Conservation (phyloP, 2,113 vertebrate species). For the Clarias macrocephalus region DNA sequence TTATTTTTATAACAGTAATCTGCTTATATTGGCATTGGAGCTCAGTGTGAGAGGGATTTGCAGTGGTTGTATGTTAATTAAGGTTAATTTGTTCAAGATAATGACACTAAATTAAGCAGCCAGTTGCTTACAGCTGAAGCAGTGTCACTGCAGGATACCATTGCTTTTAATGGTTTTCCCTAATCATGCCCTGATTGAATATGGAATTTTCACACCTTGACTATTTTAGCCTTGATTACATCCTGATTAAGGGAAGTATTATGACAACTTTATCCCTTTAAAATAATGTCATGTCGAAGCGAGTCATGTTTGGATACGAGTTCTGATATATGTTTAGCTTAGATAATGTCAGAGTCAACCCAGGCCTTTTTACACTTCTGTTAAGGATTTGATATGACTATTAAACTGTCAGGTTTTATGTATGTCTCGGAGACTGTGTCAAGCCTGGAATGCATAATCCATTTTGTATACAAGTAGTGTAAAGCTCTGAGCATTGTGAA, state of each 20-base stretch:
- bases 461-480: conserved; percentile 3
- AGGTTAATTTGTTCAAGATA: conserved; percentile 20
- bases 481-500: background rate
- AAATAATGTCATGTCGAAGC: background rate
- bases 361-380: conserved; percentile 25
- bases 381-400: conserved; percentile 27
- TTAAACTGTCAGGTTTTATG: conserved; percentile 41
- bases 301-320: conserved; percentile 5
- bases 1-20: conserved; percentile 2
- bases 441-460: background rate
- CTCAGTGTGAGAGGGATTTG: background rate
- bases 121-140: background rate
- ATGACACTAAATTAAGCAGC: conserved; percentile 1
- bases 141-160: conserved; percentile 1
- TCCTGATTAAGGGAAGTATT: background rate
- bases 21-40: background rate
- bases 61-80: conserved; percentile 17
- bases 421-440: conserved; percentile 7
- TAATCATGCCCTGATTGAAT: conserved; percentile 7
- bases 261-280: background rate
- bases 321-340: conserved; percentile 6
- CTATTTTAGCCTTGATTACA: conserved; percentile 12
- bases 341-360: background rate
- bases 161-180: background rate
- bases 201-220: background rate